Conservation (phyloP, 1,140 invertebrate species). For the Aphelinus atriplicis region DNA sequence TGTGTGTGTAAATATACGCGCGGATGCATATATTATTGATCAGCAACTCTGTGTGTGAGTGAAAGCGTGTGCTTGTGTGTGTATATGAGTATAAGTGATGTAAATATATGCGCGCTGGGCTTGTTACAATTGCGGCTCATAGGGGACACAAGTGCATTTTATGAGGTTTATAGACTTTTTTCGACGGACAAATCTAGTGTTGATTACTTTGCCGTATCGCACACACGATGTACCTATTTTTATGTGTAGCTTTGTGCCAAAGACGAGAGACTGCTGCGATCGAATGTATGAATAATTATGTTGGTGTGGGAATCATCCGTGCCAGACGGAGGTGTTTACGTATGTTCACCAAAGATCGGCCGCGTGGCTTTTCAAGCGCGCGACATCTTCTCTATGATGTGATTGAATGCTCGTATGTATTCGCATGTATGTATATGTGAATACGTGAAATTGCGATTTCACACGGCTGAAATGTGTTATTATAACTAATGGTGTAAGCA, state of each 20-base stretch:
- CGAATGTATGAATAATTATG: slow-evolving; percentile 44
- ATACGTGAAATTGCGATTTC: slow-evolving; percentile 21
- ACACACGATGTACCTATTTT: slow-evolving; percentile 18
- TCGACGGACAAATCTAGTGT: slow-evolving; percentile 8
- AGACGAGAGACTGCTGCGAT: slow-evolving; percentile 55
- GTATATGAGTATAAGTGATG: no score
- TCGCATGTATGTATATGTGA: slow-evolving; percentile 4
- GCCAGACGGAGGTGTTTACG: slow-evolving; percentile 27
- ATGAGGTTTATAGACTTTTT: slow-evolving; percentile 11
- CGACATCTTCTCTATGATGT: no score
- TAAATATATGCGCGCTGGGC: no score
- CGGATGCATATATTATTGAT: no score
- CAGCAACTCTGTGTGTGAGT: no score
- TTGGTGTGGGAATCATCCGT: no score
- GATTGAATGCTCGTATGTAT: neutral
- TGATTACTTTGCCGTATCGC: neutral
- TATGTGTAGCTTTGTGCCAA: slow-evolving; percentile 55
- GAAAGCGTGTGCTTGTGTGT: no score
- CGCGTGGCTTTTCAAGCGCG: slow-evolving; percentile 28
- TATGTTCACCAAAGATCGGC: slow-evolving; percentile 57
- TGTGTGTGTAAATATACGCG: no score
- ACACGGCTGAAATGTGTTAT: neutral
- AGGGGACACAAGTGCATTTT: slow-evolving; percentile 20
- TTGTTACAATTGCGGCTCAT: no score
- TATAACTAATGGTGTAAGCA: no score